Percentiles rank a stretch among this genome's conserved stretches.
Conservation (phyloP, 2,888 invertebrate species). For the Pocota personata region DNA sequence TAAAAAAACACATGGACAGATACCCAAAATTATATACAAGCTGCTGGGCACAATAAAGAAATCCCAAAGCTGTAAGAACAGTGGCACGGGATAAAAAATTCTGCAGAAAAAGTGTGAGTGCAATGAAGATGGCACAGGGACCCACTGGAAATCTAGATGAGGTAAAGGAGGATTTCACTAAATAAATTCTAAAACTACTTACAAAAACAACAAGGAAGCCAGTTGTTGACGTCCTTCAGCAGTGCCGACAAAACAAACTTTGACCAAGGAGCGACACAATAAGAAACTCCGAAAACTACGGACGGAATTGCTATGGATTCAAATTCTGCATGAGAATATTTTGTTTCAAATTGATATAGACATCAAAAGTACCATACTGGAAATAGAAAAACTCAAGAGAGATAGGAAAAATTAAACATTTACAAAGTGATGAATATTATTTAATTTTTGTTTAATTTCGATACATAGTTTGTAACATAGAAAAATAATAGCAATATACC, state of each 20-base stretch:
- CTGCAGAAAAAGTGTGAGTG: not conserved
- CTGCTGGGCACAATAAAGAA: not conserved
- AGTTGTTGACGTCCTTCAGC: not conserved
- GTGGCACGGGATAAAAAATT: not conserved
- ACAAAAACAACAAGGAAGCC: not conserved
- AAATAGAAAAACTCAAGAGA: not conserved
- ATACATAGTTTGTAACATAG: too few relatives aligned
- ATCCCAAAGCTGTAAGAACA: not conserved
- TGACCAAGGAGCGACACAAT: not conserved
- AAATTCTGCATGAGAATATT: not conserved
- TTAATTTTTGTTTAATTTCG: not conserved
- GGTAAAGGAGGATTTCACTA: not conserved
- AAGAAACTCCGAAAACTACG: not conserved
- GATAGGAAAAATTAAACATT: not conserved
- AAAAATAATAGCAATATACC: too few relatives aligned
- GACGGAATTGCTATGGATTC: not conserved
- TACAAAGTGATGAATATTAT: not conserved
- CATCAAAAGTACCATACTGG: not conserved
- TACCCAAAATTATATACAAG: not conserved
- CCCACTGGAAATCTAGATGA: not conserved
- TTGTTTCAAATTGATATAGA: not conserved
- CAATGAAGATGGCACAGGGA: not conserved
- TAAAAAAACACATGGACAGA: not conserved
- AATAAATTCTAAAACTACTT: not conserved
- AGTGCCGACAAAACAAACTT: not conserved